Conservation (phyloP, 2,797 vertebrate species). For the Neosilurus hyrtlii region DNA sequence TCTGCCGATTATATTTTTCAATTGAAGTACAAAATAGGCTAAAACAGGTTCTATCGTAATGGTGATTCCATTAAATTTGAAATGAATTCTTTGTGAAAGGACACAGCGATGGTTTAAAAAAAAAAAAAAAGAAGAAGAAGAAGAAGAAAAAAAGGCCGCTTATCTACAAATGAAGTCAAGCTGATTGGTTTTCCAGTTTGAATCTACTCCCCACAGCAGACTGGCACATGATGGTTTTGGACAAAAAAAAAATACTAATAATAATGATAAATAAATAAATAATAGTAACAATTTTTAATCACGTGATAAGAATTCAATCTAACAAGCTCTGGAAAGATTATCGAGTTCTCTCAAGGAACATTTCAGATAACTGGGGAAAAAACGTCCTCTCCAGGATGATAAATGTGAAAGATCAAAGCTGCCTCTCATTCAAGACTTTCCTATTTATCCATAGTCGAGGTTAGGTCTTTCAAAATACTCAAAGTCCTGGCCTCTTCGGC, state of each 20-base stretch:
- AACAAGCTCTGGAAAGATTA: slow-evolving; percentile 44
- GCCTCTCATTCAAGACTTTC: not conserved
- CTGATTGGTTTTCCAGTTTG: slow-evolving; percentile 67
- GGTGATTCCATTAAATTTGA: slow-evolving; percentile 51
- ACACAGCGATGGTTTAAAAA: not conserved
- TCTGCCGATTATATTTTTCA: slow-evolving; percentile 64
- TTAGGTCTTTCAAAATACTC: slow-evolving; percentile 32
- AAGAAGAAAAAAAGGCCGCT: slow-evolving; percentile 56
- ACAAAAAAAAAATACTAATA: not conserved
- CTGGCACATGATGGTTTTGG: slow-evolving; percentile 62
- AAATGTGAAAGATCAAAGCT: not conserved
- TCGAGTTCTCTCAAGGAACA: slow-evolving; percentile 51
- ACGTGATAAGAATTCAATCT: not conserved
- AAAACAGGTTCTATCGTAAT: slow-evolving; percentile 62
- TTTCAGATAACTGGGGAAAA: not conserved
- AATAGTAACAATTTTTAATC: not conserved
- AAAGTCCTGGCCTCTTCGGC: slow-evolving; percentile 17
- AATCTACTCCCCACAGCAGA: slow-evolving; percentile 58
- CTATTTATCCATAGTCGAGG: too few relatives aligned
- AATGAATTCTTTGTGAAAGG: slow-evolving; percentile 62
- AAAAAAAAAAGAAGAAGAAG: slow-evolving; percentile 55
- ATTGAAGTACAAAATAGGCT: slow-evolving; percentile 65
- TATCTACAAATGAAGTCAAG: slow-evolving; percentile 56
- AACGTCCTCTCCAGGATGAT: not conserved
- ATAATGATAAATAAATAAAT: not conserved